Conservation (phyloP, 2,888 invertebrate genomes). For the Crematogaster levior region DNA sequence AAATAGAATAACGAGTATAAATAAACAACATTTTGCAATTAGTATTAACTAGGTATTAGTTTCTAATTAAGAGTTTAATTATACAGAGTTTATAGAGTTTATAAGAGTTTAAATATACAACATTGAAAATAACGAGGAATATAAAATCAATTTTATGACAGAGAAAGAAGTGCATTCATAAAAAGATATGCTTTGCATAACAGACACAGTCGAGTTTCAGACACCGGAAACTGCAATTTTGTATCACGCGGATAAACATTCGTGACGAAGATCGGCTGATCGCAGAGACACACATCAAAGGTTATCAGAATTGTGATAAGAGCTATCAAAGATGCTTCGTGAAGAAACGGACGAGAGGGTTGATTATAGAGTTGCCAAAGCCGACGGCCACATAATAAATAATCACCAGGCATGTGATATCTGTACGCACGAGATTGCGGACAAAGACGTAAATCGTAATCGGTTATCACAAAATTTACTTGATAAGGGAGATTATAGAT, state of each 20-base stretch:
- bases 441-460: neutral
- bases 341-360: slow-evolving; percentile 63
- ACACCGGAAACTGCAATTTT: slow-evolving; percentile 25
- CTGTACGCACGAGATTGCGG: slow-evolving; percentile 32
- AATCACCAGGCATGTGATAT: slow-evolving; percentile 70
- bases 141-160: slow-evolving; percentile 8
- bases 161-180: neutral
- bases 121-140: neutral
- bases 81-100: too few species aligned
- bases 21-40: neutral
- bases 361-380: slow-evolving; percentile 63
- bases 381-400: slow-evolving; percentile 64
- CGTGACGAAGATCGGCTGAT: slow-evolving; percentile 14
- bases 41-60: neutral
- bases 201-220: slow-evolving; percentile 28
- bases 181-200: slow-evolving; percentile 7
- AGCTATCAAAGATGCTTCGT: slow-evolving; percentile 38
- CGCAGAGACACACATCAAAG: slow-evolving; percentile 34
- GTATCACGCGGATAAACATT: slow-evolving; percentile 23
- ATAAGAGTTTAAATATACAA: neutral
- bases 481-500: slow-evolving; percentile 4
- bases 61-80: neutral
- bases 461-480: slow-evolving; percentile 17
- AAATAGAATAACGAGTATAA: neutral
- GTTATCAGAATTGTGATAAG: slow-evolving; percentile 58